Evolutionary conservation across 2,797 vertebrate species (phyloP), one percentile per base, ranked within the genome.

Genomic region (Sebastolobus altivelis): DNA sequence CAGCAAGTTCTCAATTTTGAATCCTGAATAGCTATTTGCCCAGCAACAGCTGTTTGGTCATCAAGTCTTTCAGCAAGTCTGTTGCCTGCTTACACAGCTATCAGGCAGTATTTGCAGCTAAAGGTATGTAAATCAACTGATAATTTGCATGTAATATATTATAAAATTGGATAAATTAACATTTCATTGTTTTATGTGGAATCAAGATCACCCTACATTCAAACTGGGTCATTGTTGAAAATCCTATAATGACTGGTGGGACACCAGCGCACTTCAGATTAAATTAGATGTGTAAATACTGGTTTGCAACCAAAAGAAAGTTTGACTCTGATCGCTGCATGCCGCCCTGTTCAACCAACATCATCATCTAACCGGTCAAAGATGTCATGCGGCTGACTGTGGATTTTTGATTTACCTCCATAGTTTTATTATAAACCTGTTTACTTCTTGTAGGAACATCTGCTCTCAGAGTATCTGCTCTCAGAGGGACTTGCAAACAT

Each of bases 381-480:
- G 16, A 75, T 83, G 62, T 82, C 77, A 52, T 81, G 87, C 40
- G 77, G 65, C 35, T 16, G 29, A 54, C 67, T 56, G 49, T 20
- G 38, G 52, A 74, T 49, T 70, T 68, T 55, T 71, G 55, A 81
- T 86, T 83, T 83, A 81, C 27, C 10, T 40, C 52, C 31, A 35
- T 20, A 69, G 75, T 77, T 86, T 87, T 49, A 74, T 81, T 61
- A 76, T 65, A 76, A 83, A 79, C 60, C 75, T 80, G 79, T 85
- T 86, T 79, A 56, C 65, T 82, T 20, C 35, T 81, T 77, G 20
- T 82, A 60, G 43, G 33, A 85, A 35, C 71, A 86, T 79, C 85
- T 80, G 55, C 27, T 70, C n/a, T 35, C 20, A 11, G 33, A 40
- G n/a, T n/a, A 13, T 66, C 43, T 33, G 27, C 27, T 25, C 56